phyloP scores from a whole-genome alignment of 2,113 vertebrate species.

The Etheostoma spectabile region DNA sequence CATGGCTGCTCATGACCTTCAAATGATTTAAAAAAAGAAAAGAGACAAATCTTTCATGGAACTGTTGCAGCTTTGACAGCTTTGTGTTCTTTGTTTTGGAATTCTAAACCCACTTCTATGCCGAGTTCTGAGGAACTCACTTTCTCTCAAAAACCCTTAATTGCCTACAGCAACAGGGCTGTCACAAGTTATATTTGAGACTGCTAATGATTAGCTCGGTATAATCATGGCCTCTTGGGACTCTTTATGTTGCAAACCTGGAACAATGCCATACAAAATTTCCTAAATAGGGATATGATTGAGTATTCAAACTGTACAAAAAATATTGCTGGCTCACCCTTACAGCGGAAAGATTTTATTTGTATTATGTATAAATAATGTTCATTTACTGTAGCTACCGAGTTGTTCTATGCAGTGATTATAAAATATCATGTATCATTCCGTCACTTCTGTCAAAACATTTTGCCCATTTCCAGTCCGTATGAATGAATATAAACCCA shows the following conservation, averaged over 20 bases:
- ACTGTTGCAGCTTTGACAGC: neutral
- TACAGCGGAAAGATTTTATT: neutral
- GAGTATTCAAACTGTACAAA: conserved; percentile 24
- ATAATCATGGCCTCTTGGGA: conserved; percentile 21
- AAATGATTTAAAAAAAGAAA: neutral
- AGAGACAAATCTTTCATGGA: neutral
- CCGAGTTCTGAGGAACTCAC: neutral
- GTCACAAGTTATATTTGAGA: conserved; percentile 37
- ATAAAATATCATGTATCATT: neutral
- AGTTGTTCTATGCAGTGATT: neutral
- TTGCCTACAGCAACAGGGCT: conserved; percentile 28
- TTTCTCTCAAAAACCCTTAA: conserved; percentile 25
- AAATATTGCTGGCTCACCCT: neutral
- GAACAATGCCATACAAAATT: conserved; percentile 18
- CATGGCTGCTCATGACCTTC: conserved; percentile 7
- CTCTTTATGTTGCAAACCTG: conserved; percentile 35
- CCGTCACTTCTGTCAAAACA: neutral
- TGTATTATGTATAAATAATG: conserved; percentile 9
- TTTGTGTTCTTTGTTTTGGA: conserved; percentile 36
- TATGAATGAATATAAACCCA: conserved; percentile 20
- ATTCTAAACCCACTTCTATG: conserved; percentile 3
- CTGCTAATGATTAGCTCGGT: conserved; percentile 23
- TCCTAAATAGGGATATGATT: conserved; percentile 40
- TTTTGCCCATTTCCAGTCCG: conserved; percentile 14
- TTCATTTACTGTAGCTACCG: neutral